Percentiles rank a stretch among this genome's conserved stretches.
Evolutionary conservation across 1,140 invertebrate genomes (phyloP).

Genomic region (Nomia melanderi): DNA sequence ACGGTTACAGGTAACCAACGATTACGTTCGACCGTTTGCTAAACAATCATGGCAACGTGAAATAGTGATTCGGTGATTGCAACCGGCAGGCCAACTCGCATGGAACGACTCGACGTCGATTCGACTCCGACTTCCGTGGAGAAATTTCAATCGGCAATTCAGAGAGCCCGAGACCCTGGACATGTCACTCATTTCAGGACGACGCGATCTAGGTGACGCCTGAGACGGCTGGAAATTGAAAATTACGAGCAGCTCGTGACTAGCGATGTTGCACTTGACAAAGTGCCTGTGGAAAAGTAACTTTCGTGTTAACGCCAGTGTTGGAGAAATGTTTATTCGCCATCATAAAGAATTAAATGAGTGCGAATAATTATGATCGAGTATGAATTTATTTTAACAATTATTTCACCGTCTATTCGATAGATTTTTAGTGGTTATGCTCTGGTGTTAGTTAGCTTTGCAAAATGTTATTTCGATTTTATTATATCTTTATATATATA

Average conservation of each 20-base stretch:
- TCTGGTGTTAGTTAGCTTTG: too few species aligned
- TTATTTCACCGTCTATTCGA: too few species aligned
- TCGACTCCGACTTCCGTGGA: background rate
- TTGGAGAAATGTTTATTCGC: too few species aligned
- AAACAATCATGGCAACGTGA: conserved; percentile 1
- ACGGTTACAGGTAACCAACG: conserved; percentile 27
- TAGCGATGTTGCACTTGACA: too few species aligned
- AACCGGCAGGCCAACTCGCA: background rate
- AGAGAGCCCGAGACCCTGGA: conserved; percentile 18
- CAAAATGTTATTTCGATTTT: too few species aligned
- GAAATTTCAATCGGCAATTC: conserved; percentile 45
- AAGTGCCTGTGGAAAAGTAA: too few species aligned
- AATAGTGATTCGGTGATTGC: background rate
- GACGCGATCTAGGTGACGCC: background rate
- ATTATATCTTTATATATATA: too few species aligned
- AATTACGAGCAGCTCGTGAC: conserved; percentile 6
- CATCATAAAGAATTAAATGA: too few species aligned
- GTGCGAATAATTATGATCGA: too few species aligned
- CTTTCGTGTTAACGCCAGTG: too few species aligned
- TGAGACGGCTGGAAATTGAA: conserved; percentile 20
- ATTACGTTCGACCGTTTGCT: conserved; percentile 7
- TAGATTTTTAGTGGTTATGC: too few species aligned
- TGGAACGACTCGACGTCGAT: background rate
- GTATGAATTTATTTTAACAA: too few species aligned
- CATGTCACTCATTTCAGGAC: conserved; percentile 1